These are phyloP conservation scores for Mohoua ochrocephala DNA, from an alignment of 2,113 vertebrate genomes.

Conservation along the genomic window DNA sequence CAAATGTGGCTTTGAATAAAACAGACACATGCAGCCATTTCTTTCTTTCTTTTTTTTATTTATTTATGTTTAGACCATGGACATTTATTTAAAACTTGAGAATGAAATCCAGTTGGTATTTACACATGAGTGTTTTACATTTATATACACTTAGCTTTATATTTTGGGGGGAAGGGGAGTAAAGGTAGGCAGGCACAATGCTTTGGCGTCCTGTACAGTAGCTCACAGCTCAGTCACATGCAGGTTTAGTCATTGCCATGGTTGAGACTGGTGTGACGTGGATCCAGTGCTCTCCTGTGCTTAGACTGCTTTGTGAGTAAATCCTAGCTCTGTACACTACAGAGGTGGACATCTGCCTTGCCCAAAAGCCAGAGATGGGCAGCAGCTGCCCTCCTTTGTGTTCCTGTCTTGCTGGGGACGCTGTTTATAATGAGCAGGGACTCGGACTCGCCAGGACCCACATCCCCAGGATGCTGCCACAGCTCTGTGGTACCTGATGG, in stretches of 20 bases:
- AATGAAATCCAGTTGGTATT: background rate
- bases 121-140: background rate
- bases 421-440: accelerated
- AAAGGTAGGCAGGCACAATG: background rate
- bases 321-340: background rate
- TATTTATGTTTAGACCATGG: background rate
- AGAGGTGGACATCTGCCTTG: background rate
- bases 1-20: background rate
- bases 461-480: background rate
- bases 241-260: background rate
- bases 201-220: background rate
- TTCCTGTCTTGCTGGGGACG: background rate
- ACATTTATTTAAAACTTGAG: background rate
- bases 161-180: background rate
- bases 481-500: accelerated
- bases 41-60: background rate
- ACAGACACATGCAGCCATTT: background rate
- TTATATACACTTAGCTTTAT: background rate
- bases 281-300: background rate
- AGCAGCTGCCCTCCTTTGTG: background rate
- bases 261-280: background rate
- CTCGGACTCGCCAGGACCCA: accelerated
- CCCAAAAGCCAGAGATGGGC: background rate
- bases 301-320: background rate
- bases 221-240: background rate